phyloP scores from a whole-genome alignment of 1,140 invertebrate genomes.

The Pseudomyrmex cubaensis region DNA sequence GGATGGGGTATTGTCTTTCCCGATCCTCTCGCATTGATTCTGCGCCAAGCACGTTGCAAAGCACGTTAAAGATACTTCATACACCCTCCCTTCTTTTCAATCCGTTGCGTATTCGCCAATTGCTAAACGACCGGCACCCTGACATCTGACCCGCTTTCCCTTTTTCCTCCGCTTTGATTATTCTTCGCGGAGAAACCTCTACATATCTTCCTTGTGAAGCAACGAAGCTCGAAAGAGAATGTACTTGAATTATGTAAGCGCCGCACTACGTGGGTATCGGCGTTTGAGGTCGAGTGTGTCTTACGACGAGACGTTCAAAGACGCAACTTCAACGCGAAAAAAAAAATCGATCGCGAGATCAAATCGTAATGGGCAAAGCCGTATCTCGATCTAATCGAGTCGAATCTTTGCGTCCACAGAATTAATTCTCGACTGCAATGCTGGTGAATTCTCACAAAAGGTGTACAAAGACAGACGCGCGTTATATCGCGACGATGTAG shows the following conservation, averaged over 20 bases:
- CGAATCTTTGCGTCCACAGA: constrained; percentile 18
- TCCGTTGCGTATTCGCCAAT: constrained; percentile 32
- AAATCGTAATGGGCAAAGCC: constrained; percentile 17
- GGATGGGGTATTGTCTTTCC: constrained; percentile 70
- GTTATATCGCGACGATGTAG: background rate
- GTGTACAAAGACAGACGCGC: constrained; percentile 19
- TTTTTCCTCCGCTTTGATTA: constrained; percentile 21
- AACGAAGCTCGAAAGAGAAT: constrained; percentile 67
- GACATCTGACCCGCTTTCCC: constrained; percentile 74
- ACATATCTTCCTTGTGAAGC: constrained; percentile 8
- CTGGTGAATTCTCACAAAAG: background rate
- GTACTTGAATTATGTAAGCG: constrained; percentile 77
- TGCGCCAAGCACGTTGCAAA: constrained; percentile 36
- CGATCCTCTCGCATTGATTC: constrained; percentile 73
- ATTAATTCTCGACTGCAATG: constrained; percentile 24
- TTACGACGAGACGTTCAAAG: constrained; percentile 60
- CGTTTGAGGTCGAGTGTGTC: constrained; percentile 77
- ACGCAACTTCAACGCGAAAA: constrained; percentile 2
- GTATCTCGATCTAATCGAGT: constrained; percentile 29
- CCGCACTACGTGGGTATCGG: constrained; percentile 70
- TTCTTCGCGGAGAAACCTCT: background rate
- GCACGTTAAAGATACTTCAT: background rate
- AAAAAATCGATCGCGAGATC: constrained; percentile 11
- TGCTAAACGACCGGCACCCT: constrained; percentile 51
- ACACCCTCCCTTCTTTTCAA: background rate